These are phyloP conservation scores for Saccostrea echinata DNA, from an alignment of 1,140 invertebrate genomes.

Conservation along the genomic window DNA sequence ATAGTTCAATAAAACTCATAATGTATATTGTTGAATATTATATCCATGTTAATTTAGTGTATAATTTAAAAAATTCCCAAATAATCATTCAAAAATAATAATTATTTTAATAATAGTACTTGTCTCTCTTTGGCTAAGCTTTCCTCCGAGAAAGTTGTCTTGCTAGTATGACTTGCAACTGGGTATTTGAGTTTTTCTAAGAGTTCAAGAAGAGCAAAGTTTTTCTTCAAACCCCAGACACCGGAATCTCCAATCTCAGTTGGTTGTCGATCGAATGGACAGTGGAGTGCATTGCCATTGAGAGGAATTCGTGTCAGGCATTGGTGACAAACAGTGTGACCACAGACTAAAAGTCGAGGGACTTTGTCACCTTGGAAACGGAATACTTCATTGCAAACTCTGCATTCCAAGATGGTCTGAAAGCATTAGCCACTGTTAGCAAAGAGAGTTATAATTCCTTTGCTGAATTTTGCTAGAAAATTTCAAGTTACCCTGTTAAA, in stretches of 20 bases:
- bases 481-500: too few species aligned
- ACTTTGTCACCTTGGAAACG: conserved; percentile 84
- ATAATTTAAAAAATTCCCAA: too few species aligned
- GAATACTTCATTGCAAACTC: conserved; percentile 85
- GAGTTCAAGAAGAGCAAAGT: conserved; percentile 84
- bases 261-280: conserved; percentile 85
- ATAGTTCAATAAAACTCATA: too few species aligned
- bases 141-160: conserved; percentile 78
- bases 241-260: conserved; percentile 82
- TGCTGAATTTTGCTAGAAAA: too few species aligned
- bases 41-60: too few species aligned
- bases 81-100: too few species aligned
- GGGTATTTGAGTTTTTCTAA: conserved; percentile 82
- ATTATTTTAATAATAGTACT: conserved; percentile 60
- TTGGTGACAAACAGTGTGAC: conserved; percentile 85
- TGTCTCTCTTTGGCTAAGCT: conserved; percentile 81
- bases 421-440: conserved; percentile 12
- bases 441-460: too few species aligned
- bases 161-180: conserved; percentile 66
- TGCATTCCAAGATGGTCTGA: conserved; percentile 82
- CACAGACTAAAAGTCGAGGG: conserved; percentile 84
- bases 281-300: conserved; percentile 81
- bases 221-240: conserved; percentile 85
- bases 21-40: too few species aligned
- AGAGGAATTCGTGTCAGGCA: conserved; percentile 82